Evolutionary conservation across 2,113 vertebrate species (phyloP).

Genomic region (Corapipo altera): DNA sequence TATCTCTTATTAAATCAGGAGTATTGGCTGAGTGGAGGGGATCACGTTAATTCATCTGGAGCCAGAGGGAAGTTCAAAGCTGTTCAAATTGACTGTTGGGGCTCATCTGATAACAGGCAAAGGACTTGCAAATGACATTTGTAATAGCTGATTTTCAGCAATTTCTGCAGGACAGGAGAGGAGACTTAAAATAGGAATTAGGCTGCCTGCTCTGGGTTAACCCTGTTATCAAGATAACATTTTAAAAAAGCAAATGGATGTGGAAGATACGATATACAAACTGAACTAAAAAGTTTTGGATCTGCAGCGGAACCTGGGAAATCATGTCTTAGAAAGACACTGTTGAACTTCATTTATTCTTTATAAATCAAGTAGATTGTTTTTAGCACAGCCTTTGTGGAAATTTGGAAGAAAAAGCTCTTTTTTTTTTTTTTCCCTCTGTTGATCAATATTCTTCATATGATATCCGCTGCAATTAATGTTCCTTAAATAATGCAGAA

Average conservation of each 20-base stretch:
- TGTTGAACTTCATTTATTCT: neutral
- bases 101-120: constrained; percentile 46
- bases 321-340: neutral
- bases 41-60: neutral
- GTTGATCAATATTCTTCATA: neutral
- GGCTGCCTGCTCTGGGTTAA: neutral
- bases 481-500: neutral
- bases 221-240: neutral
- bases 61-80: constrained; percentile 47
- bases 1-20: constrained; percentile 22
- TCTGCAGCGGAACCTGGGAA: neutral
- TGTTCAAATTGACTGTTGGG: constrained; percentile 30
- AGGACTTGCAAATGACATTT: constrained; percentile 60
- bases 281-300: neutral
- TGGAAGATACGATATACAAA: neutral
- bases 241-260: neutral
- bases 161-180: constrained; percentile 5
- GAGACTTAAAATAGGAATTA: neutral
- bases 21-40: neutral
- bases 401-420: neutral
- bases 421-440: neutral
- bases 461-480: neutral
- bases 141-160: constrained; percentile 15
- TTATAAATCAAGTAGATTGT: neutral
- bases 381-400: neutral